A percentile compares a stretch with the other conserved stretches of the same genome.
Evolutionary conservation across 2,888 invertebrate genomes (phyloP).

Genomic region (Diarsia rubi): DNA sequence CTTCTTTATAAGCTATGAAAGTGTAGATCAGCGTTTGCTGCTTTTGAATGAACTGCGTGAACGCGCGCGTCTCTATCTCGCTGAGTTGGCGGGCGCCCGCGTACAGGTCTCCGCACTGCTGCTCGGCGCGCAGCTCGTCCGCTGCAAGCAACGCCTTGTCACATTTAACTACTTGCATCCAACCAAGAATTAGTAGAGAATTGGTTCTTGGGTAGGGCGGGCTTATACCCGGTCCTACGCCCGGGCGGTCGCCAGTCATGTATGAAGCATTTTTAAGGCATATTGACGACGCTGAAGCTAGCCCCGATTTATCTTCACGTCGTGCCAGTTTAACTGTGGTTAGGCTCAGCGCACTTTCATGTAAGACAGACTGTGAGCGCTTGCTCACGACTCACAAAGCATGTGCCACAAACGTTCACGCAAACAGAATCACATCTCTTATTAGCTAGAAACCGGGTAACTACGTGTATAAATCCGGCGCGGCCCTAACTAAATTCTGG

Average conservation of each 20-base stretch:
- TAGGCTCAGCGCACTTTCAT: background rate
- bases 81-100: constrained; percentile 85
- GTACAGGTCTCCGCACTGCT: constrained; percentile 83
- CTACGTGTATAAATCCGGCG: background rate
- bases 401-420: too few species aligned
- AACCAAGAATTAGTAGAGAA: background rate
- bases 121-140: constrained; percentile 82
- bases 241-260: background rate
- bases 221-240: too few species aligned
- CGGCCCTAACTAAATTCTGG: background rate
- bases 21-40: constrained; percentile 74
- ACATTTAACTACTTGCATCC: constrained; percentile 14
- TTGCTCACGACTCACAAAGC: background rate
- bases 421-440: background rate
- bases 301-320: background rate
- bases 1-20: constrained; percentile 87
- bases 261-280: background rate
- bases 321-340: background rate
- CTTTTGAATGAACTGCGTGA: constrained; percentile 79
- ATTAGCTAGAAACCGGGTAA: background rate
- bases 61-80: constrained; percentile 82
- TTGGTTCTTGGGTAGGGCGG: background rate
- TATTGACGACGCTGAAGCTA: background rate
- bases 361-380: background rate
- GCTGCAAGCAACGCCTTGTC: constrained; percentile 71